Base-by-base conservation (phyloP, 1,140 invertebrate species). In the Xylocopa sonorina region DNA sequence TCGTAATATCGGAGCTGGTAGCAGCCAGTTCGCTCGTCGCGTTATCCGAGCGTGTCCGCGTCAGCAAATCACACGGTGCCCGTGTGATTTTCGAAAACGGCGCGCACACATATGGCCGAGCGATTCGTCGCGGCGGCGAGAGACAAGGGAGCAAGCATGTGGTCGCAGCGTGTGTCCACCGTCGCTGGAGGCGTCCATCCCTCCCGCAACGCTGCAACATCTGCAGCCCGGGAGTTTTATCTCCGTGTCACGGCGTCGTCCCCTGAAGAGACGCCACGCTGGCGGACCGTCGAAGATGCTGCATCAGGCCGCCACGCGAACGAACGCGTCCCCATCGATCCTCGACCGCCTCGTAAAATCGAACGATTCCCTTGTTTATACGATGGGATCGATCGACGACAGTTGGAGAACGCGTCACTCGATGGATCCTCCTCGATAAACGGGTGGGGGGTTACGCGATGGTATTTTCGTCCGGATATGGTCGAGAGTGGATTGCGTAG, bases 201-300 rank as follows among this genome's bases (percentile, higher is more conserved):
- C 66, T 77, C 74, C 64, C 74, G 74, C 74, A 50, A 77, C 69
- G 64, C 41, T 69, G 64, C 74, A 77, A 77, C 74, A 77, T 77
- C 74, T 77, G 74, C 74, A 48, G 14, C 51, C 51, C 29, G 27
- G n/a, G 21, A 67, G 41, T 77, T 77, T 69, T 76, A 76, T 58
- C 74, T 46, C 16, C 50, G 3, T 24, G 18, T 21, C 50, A 21
- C 29, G 21, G 24, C 24, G 24, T 24, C 24, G 24, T 24, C 63
- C 29, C 50, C 53, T 29, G 27, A 67, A 29, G 50, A 27, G 34
- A 24, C 57, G 57, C 16, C n/a, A 63, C 38, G 34, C n/a, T 27
- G 32, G 14, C 2, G 57, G 16, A 5, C 24, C 48, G 34, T 18
- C 73, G 34, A 55, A 43, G 38, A 66, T 24, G 73, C n/a, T 55